These are phyloP conservation scores for Pomatostomus ruficeps DNA, from an alignment of 2,113 vertebrate species.

Conservation along the genomic window DNA sequence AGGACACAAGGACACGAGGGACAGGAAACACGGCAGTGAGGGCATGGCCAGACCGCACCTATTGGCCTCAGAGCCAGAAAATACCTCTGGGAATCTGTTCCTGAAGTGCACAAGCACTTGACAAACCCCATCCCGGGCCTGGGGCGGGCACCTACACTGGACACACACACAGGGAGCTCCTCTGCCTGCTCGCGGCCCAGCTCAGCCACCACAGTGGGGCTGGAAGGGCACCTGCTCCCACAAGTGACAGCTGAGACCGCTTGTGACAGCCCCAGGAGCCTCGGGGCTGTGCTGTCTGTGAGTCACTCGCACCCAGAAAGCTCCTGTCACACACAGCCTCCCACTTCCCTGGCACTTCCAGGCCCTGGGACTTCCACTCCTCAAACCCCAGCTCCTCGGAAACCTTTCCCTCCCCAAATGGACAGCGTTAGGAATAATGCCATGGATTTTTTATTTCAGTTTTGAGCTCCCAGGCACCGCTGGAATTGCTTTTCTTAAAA, in stretches of 20 bases:
- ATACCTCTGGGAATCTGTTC: not conserved
- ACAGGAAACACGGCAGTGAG: accelerated
- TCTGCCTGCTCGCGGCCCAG: not conserved
- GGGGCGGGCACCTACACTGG: not conserved
- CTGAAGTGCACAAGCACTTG: not conserved
- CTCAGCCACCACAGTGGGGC: accelerated
- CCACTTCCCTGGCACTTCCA: not conserved
- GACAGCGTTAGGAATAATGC: not conserved
- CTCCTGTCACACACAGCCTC: not conserved
- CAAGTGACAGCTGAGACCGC: not conserved
- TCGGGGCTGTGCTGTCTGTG: not conserved
- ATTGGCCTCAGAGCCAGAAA: not conserved
- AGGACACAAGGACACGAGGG: not conserved
- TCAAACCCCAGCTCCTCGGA: not conserved
- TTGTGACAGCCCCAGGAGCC: not conserved
- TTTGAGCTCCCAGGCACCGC: not conserved
- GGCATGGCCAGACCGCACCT: not conserved
- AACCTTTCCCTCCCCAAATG: not conserved
- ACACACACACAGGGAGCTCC: accelerated
- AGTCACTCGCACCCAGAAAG: not conserved
- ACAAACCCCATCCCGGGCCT: accelerated
- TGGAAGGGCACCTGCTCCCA: not conserved
- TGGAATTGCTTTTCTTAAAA: not conserved
- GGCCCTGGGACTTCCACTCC: too few relatives aligned
- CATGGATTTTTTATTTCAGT: not conserved